A percentile compares a stretch with the other conserved stretches of the same genome.
Conservation (phyloP, 2,113 vertebrate genomes). For the Python bivittatus region DNA sequence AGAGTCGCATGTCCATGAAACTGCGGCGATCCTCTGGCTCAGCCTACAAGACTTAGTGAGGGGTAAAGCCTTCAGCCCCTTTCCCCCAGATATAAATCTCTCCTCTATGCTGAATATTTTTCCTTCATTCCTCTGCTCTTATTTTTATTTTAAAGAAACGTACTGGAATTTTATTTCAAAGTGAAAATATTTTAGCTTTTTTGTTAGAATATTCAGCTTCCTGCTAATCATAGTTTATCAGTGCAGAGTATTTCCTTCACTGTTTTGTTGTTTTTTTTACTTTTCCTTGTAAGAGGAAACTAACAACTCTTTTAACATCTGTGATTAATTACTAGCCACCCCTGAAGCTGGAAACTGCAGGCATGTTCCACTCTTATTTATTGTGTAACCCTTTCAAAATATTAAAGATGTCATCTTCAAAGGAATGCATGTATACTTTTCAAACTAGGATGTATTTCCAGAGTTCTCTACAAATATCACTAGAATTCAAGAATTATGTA, state of each 20-base stretch:
- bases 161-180: conserved; percentile 76
- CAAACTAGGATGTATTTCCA: conserved; percentile 68
- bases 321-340: conserved; percentile 58
- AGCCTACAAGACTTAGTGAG: conserved; percentile 92
- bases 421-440: conserved; percentile 68
- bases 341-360: conserved; percentile 64
- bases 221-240: conserved; percentile 51
- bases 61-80: conserved; percentile 49
- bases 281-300: conserved; percentile 59
- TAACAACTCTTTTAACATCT: conserved; percentile 62
- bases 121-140: not conserved
- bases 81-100: not conserved
- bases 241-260: conserved; percentile 60
- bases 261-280: conserved; percentile 58
- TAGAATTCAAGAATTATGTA: conserved; percentile 67
- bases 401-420: conserved; percentile 68
- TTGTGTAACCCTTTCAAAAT: conserved; percentile 66
- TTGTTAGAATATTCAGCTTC: conserved; percentile 57
- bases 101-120: not conserved
- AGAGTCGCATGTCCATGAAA: conserved; percentile 99
- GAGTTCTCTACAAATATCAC: conserved; percentile 62
- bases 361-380: conserved; percentile 70
- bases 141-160: conserved; percentile 71
- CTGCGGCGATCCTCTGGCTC: conserved; percentile 96
- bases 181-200: conserved; percentile 67